phyloP scores from a whole-genome alignment of 2,888 invertebrate species.

The Shargacucullia verbasci region DNA sequence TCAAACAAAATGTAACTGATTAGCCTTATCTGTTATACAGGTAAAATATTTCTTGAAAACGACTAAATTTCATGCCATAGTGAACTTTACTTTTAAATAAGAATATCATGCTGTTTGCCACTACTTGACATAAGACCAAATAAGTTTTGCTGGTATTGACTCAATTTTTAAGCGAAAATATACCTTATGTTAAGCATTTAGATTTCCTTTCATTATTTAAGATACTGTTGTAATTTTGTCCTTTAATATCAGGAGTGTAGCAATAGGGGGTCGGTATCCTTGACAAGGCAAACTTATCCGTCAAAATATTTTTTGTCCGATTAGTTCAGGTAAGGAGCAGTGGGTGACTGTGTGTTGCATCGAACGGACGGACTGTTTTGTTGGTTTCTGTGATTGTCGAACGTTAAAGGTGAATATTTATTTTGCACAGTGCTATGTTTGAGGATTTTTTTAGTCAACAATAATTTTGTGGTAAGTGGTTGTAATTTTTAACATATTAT shows the following conservation, averaged over 20 bases:
- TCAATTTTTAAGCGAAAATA: conserved; percentile 28
- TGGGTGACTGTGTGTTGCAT: conserved; percentile 67
- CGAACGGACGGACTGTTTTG: conserved; percentile 61
- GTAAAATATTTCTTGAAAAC: conserved; percentile 78
- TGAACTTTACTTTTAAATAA: conserved; percentile 43
- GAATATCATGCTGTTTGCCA: conserved; percentile 47
- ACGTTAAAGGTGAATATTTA: conserved; percentile 29
- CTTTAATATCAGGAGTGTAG: conserved; percentile 52
- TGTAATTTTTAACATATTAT: neutral
- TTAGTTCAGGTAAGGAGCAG: conserved; percentile 79
- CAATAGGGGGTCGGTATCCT: conserved; percentile 78
- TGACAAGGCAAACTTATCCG: conserved; percentile 79
- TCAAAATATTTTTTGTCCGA: conserved; percentile 80
- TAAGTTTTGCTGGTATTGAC: neutral
- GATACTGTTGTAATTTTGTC: conserved; percentile 39
- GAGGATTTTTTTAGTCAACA: conserved; percentile 8
- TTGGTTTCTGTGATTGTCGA: conserved; percentile 56
- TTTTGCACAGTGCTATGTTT: conserved; percentile 26
- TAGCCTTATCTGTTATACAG: conserved; percentile 79
- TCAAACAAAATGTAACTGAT: conserved; percentile 85
- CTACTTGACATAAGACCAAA: conserved; percentile 42
- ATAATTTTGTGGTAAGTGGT: conserved; percentile 39
- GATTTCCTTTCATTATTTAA: conserved; percentile 8
- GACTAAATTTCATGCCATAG: conserved; percentile 65
- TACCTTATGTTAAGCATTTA: conserved; percentile 15